Evolutionary conservation across 2,113 vertebrate species (phyloP).

Genomic region (Machaerirhynchus nigripectus): DNA sequence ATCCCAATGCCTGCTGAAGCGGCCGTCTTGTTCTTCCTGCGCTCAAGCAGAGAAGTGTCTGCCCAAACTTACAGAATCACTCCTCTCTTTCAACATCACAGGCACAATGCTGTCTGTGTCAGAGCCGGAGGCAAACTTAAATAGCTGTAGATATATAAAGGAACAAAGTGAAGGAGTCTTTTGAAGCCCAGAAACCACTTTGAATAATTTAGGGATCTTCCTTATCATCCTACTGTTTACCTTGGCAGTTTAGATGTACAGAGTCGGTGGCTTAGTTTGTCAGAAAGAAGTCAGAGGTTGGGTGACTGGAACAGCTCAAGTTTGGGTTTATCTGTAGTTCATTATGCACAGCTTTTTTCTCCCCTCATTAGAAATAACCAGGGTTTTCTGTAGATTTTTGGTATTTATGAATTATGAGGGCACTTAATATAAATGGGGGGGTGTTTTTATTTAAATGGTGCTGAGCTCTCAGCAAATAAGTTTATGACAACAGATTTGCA

Average conservation of each 20-base stretch:
- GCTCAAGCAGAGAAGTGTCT: background rate
- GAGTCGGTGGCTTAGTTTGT: background rate
- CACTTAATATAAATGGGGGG: background rate
- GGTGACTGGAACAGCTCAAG: background rate
- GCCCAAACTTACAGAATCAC: background rate
- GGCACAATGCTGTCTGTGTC: constrained; percentile 28
- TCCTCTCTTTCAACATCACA: constrained; percentile 42
- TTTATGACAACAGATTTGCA: background rate
- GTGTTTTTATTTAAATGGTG: background rate
- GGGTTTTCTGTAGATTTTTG: background rate
- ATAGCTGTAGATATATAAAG: constrained; percentile 41
- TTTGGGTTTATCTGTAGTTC: background rate
- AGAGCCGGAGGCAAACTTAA: constrained; percentile 38
- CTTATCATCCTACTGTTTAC: constrained; percentile 38
- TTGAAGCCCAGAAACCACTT: constrained; percentile 57
- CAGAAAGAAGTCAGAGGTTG: constrained; percentile 1
- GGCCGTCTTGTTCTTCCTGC: background rate
- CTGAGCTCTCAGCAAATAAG: background rate
- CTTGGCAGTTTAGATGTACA: constrained; percentile 5
- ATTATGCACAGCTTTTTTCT: background rate
- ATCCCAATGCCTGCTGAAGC: background rate
- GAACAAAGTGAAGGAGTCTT: constrained; percentile 60
- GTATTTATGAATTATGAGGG: background rate
- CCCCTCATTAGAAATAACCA: background rate
- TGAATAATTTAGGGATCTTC: constrained; percentile 60